Evolutionary conservation across 2,888 invertebrate species (phyloP).

Genomic region (Phyllotreta striolata): DNA sequence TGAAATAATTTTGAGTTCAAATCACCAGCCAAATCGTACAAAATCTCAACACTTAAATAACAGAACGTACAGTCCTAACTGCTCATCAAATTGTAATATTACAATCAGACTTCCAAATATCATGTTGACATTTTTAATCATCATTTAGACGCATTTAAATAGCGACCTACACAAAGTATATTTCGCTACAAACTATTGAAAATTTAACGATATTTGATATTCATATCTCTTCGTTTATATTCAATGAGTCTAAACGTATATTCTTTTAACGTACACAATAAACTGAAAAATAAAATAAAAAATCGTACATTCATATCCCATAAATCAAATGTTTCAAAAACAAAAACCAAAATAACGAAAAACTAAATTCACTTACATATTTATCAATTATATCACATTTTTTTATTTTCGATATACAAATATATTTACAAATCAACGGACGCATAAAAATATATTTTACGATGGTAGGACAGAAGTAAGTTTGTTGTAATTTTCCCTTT

Average conservation of each 20-base stretch:
- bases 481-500: conserved; percentile 10
- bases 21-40: conserved; percentile 22
- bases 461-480: conserved; percentile 21
- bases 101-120: conserved; percentile 27
- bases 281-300: conserved; percentile 33
- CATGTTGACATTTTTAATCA: conserved; percentile 17
- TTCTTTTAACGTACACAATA: conserved; percentile 23
- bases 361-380: conserved; percentile 40
- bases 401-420: conserved; percentile 35
- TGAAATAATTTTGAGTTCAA: conserved; percentile 19
- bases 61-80: conserved; percentile 9
- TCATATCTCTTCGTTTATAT: too few species aligned
- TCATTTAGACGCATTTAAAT: conserved; percentile 24
- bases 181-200: too few species aligned
- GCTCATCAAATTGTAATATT: conserved; percentile 28
- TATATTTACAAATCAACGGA: conserved; percentile 33
- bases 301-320: conserved; percentile 32
- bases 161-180: background rate
- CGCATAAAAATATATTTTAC: conserved; percentile 12
- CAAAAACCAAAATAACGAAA: conserved; percentile 24
- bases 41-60: conserved; percentile 24
- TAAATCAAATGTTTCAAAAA: conserved; percentile 30
- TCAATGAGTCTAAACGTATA: conserved; percentile 12
- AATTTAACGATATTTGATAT: too few species aligned
- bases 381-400: conserved; percentile 48